Evolutionary conservation across 1,140 invertebrate species (phyloP).

Genomic region (Cotesia glomerata): DNA sequence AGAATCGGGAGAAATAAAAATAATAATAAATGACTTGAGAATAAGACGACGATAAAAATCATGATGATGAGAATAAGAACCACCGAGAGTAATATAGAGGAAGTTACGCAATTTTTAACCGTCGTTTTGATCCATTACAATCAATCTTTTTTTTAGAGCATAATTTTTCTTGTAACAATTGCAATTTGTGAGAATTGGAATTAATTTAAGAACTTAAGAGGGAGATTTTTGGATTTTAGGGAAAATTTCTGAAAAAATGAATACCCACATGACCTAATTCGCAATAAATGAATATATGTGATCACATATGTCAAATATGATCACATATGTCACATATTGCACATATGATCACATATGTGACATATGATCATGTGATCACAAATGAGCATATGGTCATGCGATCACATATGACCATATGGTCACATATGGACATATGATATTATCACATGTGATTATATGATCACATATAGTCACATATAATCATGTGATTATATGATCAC

Average conservation of each 20-base stretch:
- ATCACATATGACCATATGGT: no score
- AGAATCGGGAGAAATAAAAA: background rate
- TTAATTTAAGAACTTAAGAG: background rate
- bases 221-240: background rate
- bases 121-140: background rate
- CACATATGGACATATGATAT: background rate
- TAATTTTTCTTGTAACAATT: background rate
- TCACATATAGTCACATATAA: no score
- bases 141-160: background rate
- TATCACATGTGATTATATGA: no score
- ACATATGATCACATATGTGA: background rate
- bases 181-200: background rate
- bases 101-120: slow-evolving; percentile 22
- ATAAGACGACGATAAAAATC: slow-evolving; percentile 8
- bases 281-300: no score
- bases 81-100: background rate
- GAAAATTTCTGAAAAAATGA: background rate
- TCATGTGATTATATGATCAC: no score
- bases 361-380: background rate
- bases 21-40: background rate
- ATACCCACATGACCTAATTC: no score
- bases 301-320: no score
- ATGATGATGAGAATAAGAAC: slow-evolving; percentile 9
- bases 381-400: no score
- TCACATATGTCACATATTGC: no score